Evolutionary conservation across 2,888 invertebrate genomes (phyloP).

Genomic region (Formica aserva): DNA sequence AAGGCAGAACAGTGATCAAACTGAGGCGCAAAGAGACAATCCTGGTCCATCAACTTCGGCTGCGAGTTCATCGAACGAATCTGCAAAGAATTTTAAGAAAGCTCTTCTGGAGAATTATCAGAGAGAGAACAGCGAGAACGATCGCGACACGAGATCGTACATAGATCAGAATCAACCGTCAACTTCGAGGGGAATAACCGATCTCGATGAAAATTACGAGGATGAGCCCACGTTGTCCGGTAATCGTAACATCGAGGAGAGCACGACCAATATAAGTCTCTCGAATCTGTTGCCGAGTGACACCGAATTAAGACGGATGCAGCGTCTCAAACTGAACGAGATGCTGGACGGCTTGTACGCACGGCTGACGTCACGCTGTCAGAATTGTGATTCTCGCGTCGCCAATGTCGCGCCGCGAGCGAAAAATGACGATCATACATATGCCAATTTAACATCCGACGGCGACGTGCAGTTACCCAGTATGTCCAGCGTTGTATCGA

Average conservation of each 20-base stretch:
- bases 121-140: conserved; percentile 72
- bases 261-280: conserved; percentile 64
- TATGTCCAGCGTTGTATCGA: conserved; percentile 71
- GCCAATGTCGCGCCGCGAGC: conserved; percentile 30
- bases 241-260: conserved; percentile 56
- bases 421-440: conserved; percentile 77
- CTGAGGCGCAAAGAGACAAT: conserved; percentile 36
- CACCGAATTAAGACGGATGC: conserved; percentile 65
- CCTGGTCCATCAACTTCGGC: conserved; percentile 61
- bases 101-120: conserved; percentile 75
- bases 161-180: conserved; percentile 64
- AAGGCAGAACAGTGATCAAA: conserved; percentile 59
- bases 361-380: conserved; percentile 58
- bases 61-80: conserved; percentile 53
- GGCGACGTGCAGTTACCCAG: conserved; percentile 69
- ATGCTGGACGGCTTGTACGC: conserved; percentile 65
- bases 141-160: conserved; percentile 32
- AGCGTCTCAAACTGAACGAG: conserved; percentile 61
- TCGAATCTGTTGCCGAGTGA: conserved; percentile 73
- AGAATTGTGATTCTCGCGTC: conserved; percentile 42
- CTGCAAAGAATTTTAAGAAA: conserved; percentile 74
- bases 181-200: conserved; percentile 65
- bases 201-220: conserved; percentile 4
- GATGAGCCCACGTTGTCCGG: not conserved
- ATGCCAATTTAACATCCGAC: conserved; percentile 70